Percentiles rank a stretch among this genome's conserved stretches.
phyloP scores from a whole-genome alignment of 2,113 vertebrate species.

The Heterocephalus glaber region DNA sequence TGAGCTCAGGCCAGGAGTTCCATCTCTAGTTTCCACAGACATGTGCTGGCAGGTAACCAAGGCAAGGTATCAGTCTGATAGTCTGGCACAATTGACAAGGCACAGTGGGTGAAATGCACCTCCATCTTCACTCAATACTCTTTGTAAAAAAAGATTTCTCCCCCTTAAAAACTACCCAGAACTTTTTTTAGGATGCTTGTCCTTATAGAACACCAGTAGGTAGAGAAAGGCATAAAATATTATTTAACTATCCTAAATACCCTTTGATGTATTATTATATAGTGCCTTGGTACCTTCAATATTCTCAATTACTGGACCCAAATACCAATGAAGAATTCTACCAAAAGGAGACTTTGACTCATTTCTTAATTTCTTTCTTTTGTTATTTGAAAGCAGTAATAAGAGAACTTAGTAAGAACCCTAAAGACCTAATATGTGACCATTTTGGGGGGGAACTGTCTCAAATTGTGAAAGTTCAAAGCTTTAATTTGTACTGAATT shows the following conservation, averaged over 20 bases:
- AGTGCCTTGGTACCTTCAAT: background rate
- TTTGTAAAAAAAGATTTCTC: background rate
- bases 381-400: background rate
- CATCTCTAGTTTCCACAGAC: background rate
- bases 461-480: slow-evolving; percentile 12
- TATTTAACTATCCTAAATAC: background rate
- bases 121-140: background rate
- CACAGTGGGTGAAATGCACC: background rate
- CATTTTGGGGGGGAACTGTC: background rate
- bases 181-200: background rate
- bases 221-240: background rate
- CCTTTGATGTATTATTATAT: background rate
- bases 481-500: background rate
- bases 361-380: background rate
- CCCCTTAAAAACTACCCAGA: background rate
- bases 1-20: background rate
- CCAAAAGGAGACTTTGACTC: background rate
- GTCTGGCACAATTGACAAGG: background rate
- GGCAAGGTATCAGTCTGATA: background rate
- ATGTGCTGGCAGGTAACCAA: background rate
- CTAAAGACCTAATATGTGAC: background rate
- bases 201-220: background rate
- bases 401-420: background rate
- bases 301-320: background rate
- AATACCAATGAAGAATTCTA: background rate